A percentile compares a stretch with the other conserved stretches of the same genome.
Evolutionary conservation across 2,888 invertebrate species (phyloP).

Genomic region (Clitarchus hookeri): DNA sequence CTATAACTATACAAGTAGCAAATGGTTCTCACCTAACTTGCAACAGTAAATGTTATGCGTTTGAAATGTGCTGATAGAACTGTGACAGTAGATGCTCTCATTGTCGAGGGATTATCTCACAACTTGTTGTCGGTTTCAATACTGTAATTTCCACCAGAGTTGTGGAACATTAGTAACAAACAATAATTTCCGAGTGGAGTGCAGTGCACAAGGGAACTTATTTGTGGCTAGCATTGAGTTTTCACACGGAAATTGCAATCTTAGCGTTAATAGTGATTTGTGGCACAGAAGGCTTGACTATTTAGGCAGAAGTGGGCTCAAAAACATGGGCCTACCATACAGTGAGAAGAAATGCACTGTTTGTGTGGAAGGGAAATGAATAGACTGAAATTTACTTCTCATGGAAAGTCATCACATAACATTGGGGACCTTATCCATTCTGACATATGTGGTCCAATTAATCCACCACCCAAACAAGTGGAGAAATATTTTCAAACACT

Average conservation of each 20-base stretch:
- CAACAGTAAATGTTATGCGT: not conserved
- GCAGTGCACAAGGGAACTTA: not conserved
- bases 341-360: not conserved
- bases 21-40: not conserved
- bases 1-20: not conserved
- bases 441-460: too few species aligned
- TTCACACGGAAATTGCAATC: not conserved
- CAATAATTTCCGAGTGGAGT: not conserved
- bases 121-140: not conserved
- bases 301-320: not conserved
- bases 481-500: not conserved
- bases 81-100: not conserved
- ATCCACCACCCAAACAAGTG: not conserved
- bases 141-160: not conserved
- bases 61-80: not conserved
- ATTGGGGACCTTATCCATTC: too few species aligned
- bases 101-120: not conserved
- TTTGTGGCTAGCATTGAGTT: not conserved
- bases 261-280: not conserved
- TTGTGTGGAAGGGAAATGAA: not conserved
- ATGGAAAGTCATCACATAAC: too few species aligned
- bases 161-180: not conserved
- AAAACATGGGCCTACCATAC: not conserved
- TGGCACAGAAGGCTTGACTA: not conserved
- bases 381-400: not conserved